Evolutionary conservation across 2,888 invertebrate species (phyloP).

Genomic region (Drosophila demipolita): DNA sequence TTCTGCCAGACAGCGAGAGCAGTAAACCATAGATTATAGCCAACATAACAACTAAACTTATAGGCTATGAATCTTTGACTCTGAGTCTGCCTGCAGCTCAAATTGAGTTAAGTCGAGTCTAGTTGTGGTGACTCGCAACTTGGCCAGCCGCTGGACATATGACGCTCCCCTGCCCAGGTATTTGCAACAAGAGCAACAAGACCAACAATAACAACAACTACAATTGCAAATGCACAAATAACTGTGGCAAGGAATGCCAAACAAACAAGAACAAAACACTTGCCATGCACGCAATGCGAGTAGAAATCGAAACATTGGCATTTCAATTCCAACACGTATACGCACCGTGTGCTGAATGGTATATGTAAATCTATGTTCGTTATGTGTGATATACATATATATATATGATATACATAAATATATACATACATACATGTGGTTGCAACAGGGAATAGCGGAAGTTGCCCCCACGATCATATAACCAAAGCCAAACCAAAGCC

Average conservation of each 20-base stretch:
- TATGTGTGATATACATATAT: not conserved
- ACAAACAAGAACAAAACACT: conserved; percentile 75
- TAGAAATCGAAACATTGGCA: conserved; percentile 42
- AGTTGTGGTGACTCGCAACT: conserved; percentile 26
- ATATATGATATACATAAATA: too few relatives aligned
- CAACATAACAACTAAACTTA: conserved; percentile 24
- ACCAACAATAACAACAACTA: not conserved
- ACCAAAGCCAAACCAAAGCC: conserved; percentile 34
- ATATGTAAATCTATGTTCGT: conserved; percentile 3
- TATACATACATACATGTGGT: not conserved
- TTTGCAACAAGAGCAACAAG: conserved; percentile 30
- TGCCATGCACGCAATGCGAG: conserved; percentile 54
- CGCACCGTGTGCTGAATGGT: conserved; percentile 38
- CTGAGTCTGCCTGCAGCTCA: conserved; percentile 26
- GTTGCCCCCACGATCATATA: conserved; percentile 21
- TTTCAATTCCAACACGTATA: conserved; percentile 57
- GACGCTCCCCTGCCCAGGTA: conserved; percentile 70
- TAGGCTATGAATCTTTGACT: conserved; percentile 23
- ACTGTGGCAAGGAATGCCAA: conserved; percentile 65
- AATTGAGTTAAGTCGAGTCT: conserved; percentile 9
- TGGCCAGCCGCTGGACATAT: conserved; percentile 58
- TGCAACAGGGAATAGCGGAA: conserved; percentile 25
- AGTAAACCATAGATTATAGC: conserved; percentile 23
- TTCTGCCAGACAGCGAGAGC: conserved; percentile 43
- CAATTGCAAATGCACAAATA: conserved; percentile 29